phyloP scores from a whole-genome alignment of 2,113 vertebrate genomes.

The Trochalopteron elliotii region DNA sequence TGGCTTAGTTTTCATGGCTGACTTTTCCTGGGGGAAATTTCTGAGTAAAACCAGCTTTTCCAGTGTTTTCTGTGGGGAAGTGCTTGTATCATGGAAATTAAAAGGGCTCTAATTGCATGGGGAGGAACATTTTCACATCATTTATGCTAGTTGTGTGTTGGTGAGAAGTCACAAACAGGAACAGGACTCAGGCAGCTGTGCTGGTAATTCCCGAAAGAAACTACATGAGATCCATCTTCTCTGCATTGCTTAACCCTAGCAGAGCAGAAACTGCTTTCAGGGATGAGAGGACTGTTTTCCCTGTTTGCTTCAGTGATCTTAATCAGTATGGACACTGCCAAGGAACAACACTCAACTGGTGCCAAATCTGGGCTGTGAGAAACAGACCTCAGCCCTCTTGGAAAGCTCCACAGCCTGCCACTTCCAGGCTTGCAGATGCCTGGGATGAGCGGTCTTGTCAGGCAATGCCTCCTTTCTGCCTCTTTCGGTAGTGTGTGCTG shows the following conservation, averaged over 20 bases:
- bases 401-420: neutral
- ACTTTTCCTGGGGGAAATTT: neutral
- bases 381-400: fast-evolving
- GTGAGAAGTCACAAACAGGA: neutral
- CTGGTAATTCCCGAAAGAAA: neutral
- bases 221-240: neutral
- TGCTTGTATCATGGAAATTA: neutral
- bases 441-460: neutral
- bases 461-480: neutral
- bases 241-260: neutral
- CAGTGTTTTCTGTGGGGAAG: neutral
- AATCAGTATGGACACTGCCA: neutral
- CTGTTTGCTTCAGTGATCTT: neutral
- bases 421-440: neutral
- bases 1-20: neutral
- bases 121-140: neutral
- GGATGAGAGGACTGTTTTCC: neutral
- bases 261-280: neutral
- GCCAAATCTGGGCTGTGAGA: neutral
- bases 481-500: neutral
- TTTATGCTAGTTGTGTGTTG: neutral
- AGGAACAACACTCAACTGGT: neutral
- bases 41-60: neutral
- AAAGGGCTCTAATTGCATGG: neutral
- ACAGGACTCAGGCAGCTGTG: neutral